Conservation (phyloP, 2,888 invertebrate species). For the Liposcelis brunnea region DNA sequence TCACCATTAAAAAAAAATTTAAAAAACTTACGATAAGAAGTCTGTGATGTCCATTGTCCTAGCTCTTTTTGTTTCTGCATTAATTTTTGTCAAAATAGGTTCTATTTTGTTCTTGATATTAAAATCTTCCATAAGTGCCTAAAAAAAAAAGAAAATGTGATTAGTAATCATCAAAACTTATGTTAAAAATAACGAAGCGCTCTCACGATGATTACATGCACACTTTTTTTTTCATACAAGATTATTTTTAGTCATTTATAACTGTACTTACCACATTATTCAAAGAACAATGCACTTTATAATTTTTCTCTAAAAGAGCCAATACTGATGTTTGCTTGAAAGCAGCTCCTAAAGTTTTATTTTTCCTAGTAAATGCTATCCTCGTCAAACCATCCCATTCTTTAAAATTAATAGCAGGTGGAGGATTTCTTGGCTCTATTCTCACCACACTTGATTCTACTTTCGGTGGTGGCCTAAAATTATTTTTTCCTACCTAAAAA, state of each 20-base stretch:
- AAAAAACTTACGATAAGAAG: constrained; percentile 50
- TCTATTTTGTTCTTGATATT: constrained; percentile 67
- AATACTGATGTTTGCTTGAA: constrained; percentile 77
- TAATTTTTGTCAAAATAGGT: constrained; percentile 46
- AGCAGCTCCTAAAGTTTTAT: constrained; percentile 81
- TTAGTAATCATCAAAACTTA: not conserved
- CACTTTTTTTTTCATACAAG: no score
- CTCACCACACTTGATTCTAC: constrained; percentile 97
- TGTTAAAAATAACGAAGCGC: no score
- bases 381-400: constrained; percentile 98
- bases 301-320: constrained; percentile 79
- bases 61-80: constrained; percentile 63
- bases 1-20: not conserved
- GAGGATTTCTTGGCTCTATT: constrained; percentile 93
- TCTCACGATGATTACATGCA: no score
- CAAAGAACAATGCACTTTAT: constrained; percentile 70
- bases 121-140: constrained; percentile 62
- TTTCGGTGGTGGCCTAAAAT: constrained; percentile 96
- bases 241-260: not conserved
- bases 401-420: constrained; percentile 85
- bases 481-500: constrained; percentile 82
- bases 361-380: constrained; percentile 88
- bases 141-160: constrained; percentile 19
- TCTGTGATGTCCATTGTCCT: constrained; percentile 93
- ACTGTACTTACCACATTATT: constrained; percentile 49